Conservation (phyloP, 1,140 invertebrate species). For the Bombus ignitus region DNA sequence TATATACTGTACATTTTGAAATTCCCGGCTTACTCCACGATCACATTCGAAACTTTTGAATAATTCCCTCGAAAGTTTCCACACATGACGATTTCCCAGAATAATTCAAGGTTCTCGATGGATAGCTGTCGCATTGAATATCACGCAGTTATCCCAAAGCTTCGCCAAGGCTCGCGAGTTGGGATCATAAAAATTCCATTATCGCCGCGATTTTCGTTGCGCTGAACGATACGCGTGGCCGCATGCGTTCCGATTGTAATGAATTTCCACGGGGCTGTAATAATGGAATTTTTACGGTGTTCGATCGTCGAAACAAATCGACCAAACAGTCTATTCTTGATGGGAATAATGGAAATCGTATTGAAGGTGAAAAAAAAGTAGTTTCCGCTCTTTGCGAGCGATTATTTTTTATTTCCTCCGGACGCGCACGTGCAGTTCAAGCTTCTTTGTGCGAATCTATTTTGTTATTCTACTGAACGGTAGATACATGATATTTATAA, state of each 20-base stretch:
- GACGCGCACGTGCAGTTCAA: background rate
- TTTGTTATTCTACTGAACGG: background rate
- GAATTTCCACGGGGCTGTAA: constrained; percentile 14
- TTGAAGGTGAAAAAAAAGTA: background rate
- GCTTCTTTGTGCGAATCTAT: background rate
- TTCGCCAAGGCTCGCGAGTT: background rate
- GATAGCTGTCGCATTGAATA: too few relatives aligned
- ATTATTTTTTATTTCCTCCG: background rate
- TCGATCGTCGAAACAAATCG: constrained; percentile 20
- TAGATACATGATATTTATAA: background rate
- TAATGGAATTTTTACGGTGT: constrained; percentile 22
- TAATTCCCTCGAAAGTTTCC: background rate
- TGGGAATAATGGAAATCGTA: constrained; percentile 13
- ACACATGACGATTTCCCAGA: background rate
- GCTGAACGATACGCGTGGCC: background rate
- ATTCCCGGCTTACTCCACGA: too few relatives aligned
- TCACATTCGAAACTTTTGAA: background rate
- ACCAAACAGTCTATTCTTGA: background rate
- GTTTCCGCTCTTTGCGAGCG: background rate
- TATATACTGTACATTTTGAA: too few relatives aligned
- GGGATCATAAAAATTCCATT: constrained; percentile 12
- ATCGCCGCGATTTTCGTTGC: constrained; percentile 1
- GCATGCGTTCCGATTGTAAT: constrained; percentile 3
- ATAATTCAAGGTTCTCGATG: too few relatives aligned
- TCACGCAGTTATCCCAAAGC: background rate